Base-by-base conservation (phyloP, 2,888 invertebrate genomes). In the Amblyjoppa fuscipennis region DNA sequence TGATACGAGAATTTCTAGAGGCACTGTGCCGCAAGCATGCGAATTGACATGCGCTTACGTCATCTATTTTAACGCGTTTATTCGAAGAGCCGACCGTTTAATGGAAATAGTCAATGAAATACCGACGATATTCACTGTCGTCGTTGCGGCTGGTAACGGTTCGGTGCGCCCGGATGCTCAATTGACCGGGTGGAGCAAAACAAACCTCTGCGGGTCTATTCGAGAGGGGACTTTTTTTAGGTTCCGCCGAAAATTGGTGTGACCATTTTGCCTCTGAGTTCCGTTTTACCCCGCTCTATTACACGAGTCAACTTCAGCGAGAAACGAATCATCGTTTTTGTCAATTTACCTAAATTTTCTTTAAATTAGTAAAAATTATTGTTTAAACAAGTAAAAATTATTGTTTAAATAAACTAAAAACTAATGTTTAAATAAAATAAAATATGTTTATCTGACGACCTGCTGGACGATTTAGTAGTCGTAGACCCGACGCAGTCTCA, bases 1-100 rank as follows among this genome's bases (percentile, higher is more conserved):
- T 66, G 64, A 20, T 68, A 49, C 34, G 73, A 25, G 38, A 59
- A 73, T 68, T 73, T 69, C 66, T 68, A 13, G 38, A 31, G 0
- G 34, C 34, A 73, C 70, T 34, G 45, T 49, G 53, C 51, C 6
- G 9, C 71, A 16, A n/a, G 38, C 68, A 51, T 76, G 38, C 13
- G 16, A 28, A 20, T 20, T 4, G 28, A 31, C 51, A 51, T 34
- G 34, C 34, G 28, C 5, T 1, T 64, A 9, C 16, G 31, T 1
- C 41, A 16, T 25, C 16, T 61, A 64, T 73, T 13, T 25, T 13
- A 1, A 34, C 20, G 68, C 16, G 51, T 34, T 34, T 76, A 25
- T 38, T 13, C 16, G 25, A 38, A 51, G 51, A 25, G 41, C 75
- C 20, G 34, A 76, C 51, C 38, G 25, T n/a, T 31, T 59, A 31